Evolutionary conservation across 2,888 invertebrate species (phyloP).

Genomic region (Eurytoma adleriae): DNA sequence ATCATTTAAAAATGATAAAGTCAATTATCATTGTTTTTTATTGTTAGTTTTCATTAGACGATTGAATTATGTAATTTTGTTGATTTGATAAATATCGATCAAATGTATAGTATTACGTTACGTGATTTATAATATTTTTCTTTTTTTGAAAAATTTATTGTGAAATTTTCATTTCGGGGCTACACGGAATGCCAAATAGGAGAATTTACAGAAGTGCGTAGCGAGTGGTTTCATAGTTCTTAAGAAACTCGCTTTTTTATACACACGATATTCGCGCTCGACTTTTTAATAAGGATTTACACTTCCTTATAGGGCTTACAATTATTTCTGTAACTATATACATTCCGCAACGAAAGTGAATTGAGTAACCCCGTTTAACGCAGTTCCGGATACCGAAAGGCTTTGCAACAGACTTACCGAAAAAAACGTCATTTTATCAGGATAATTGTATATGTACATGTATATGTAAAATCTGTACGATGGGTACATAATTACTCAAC

Average conservation of each 20-base stretch:
- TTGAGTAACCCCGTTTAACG: slow-evolving; percentile 12
- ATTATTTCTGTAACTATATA: slow-evolving; percentile 31
- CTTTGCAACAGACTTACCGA: slow-evolving; percentile 34
- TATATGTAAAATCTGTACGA: not conserved
- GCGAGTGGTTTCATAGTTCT: slow-evolving; percentile 41
- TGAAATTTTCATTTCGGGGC: slow-evolving; percentile 39
- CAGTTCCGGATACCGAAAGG: slow-evolving; percentile 25
- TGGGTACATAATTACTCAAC: slow-evolving; percentile 26
- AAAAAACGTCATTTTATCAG: not conserved
- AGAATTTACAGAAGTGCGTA: slow-evolving; percentile 27
- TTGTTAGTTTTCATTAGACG: not conserved
- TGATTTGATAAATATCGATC: not conserved
- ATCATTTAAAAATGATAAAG: not conserved
- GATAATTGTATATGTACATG: not conserved
- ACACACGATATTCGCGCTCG: slow-evolving; percentile 37
- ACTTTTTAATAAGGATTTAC: slow-evolving; percentile 27
- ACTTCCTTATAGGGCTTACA: slow-evolving; percentile 34
- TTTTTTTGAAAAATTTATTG: slow-evolving; percentile 26
- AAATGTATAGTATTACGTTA: not conserved
- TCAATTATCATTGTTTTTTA: not conserved
- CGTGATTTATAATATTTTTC: not conserved
- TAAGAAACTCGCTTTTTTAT: slow-evolving; percentile 47
- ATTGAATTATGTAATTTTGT: not conserved
- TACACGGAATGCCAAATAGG: slow-evolving; percentile 40
- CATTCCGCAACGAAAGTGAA: slow-evolving; percentile 48